phyloP scores from a whole-genome alignment of 2,113 vertebrate genomes.

The Catharus fuscescens region DNA sequence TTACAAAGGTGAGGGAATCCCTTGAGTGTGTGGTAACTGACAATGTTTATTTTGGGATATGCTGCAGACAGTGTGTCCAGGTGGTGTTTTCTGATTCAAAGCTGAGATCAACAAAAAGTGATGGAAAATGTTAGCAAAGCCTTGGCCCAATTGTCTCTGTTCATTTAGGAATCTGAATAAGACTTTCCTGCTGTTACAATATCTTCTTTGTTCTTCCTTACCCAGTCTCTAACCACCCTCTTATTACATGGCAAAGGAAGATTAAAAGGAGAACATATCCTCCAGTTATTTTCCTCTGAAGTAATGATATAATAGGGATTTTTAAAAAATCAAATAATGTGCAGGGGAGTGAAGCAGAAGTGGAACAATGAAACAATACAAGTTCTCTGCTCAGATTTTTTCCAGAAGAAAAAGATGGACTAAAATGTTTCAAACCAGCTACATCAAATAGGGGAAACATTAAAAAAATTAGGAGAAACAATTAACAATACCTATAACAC shows the following conservation, averaged over 20 bases:
- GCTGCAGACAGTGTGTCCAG: not conserved
- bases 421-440: not conserved
- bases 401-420: not conserved
- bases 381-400: not conserved
- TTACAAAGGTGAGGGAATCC: slow-evolving; percentile 3
- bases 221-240: not conserved
- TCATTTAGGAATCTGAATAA: not conserved
- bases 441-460: not conserved
- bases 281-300: slow-evolving; percentile 35
- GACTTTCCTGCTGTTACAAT: not conserved
- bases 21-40: not conserved
- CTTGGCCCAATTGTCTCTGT: not conserved
- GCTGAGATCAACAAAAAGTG: slow-evolving; percentile 17
- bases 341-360: not conserved
- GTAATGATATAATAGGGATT: not conserved
- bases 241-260: not conserved
- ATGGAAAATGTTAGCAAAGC: slow-evolving; percentile 17
- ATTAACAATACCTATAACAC: not conserved
- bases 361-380: not conserved
- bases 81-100: slow-evolving; percentile 36
- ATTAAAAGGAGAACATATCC: slow-evolving; percentile 3
- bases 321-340: not conserved
- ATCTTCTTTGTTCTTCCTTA: slow-evolving; percentile 1
- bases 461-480: not conserved
- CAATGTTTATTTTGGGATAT: not conserved